Evolutionary conservation across 2,797 vertebrate species (phyloP).

Genomic region (Gadopsis bispinosus): DNA sequence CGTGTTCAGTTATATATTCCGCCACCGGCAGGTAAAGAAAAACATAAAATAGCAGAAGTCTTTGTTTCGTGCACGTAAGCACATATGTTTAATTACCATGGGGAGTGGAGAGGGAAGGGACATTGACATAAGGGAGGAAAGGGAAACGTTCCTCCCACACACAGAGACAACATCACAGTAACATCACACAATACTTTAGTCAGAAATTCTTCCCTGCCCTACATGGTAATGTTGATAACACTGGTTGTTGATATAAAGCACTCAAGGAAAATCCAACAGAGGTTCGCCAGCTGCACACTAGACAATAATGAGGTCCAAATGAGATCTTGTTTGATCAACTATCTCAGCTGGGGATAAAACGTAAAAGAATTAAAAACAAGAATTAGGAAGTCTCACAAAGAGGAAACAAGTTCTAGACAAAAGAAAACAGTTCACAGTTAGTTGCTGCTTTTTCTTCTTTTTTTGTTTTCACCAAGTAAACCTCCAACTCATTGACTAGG

Average conservation of each 20-base stretch:
- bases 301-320: conserved; percentile 83
- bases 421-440: conserved; percentile 73
- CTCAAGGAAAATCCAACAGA: conserved; percentile 90
- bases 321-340: conserved; percentile 40
- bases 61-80: conserved; percentile 77
- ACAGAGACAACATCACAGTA: conserved; percentile 84
- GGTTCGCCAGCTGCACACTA: conserved; percentile 86
- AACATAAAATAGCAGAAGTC: conserved; percentile 12
- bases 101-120: conserved; percentile 86
- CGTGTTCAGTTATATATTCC: neutral
- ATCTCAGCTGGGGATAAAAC: conserved; percentile 62
- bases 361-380: conserved; percentile 73
- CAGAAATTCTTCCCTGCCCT: conserved; percentile 88
- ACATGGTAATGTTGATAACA: conserved; percentile 90
- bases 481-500: conserved; percentile 87
- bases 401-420: conserved; percentile 59
- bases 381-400: conserved; percentile 53
- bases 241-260: conserved; percentile 87
- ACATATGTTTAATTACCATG: conserved; percentile 89
- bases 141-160: conserved; percentile 70
- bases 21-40: neutral
- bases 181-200: conserved; percentile 88
- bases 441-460: conserved; percentile 25
- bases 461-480: conserved; percentile 60
- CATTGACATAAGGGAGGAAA: conserved; percentile 64